Evolutionary conservation across 2,888 invertebrate genomes (phyloP).

Genomic region (Suillia variegata): DNA sequence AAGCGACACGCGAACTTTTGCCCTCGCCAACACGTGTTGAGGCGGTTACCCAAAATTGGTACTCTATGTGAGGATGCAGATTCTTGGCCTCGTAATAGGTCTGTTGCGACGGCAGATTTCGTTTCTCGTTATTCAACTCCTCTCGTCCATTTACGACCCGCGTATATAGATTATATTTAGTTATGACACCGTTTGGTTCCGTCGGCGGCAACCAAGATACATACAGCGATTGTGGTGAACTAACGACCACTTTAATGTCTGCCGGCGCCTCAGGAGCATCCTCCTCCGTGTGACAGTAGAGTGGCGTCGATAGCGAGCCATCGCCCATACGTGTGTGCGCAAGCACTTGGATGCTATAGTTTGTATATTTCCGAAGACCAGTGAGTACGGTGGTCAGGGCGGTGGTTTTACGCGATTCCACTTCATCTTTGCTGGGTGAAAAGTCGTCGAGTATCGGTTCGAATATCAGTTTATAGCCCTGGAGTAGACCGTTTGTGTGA

Average conservation of each 20-base stretch:
- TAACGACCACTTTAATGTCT: constrained; percentile 79
- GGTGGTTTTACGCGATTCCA: constrained; percentile 70
- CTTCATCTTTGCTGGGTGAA: constrained; percentile 63
- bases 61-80: constrained; percentile 72
- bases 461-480: constrained; percentile 75
- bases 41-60: constrained; percentile 81
- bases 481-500: constrained; percentile 76
- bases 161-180: constrained; percentile 76
- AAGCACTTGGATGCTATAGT: constrained; percentile 80
- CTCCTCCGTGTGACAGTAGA: constrained; percentile 78
- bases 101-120: constrained; percentile 69
- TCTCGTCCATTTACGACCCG: constrained; percentile 71
- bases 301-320: constrained; percentile 70
- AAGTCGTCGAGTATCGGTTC: constrained; percentile 69
- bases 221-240: constrained; percentile 74
- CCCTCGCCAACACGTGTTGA: constrained; percentile 80
- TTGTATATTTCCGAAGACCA: constrained; percentile 75
- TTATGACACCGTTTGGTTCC: constrained; percentile 77
- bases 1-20: constrained; percentile 71
- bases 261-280: constrained; percentile 82
- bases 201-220: constrained; percentile 79
- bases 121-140: constrained; percentile 72
- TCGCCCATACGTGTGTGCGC: constrained; percentile 81
- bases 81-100: constrained; percentile 71
- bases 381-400: constrained; percentile 73